phyloP scores from a whole-genome alignment of 2,797 vertebrate genomes.

The Girardinus metallicus region DNA sequence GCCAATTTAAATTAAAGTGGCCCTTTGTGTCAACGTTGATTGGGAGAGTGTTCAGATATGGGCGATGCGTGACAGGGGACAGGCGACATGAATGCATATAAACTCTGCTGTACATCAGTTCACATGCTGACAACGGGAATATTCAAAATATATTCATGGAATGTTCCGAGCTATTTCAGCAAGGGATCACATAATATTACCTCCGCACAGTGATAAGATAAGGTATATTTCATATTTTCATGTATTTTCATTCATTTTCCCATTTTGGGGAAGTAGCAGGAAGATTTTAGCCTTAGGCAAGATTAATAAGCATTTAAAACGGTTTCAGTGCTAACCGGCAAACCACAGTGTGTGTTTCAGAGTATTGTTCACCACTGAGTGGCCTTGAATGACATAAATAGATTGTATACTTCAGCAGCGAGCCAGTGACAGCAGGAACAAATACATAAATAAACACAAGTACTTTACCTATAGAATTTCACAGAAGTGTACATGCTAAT shows the following conservation, averaged over 20 bases:
- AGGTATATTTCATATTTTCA: constrained; percentile 81
- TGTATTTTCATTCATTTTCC: constrained; percentile 81
- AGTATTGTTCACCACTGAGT: constrained; percentile 81
- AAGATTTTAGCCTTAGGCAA: constrained; percentile 73
- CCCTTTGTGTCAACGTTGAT: constrained; percentile 64
- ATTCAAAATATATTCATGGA: constrained; percentile 82
- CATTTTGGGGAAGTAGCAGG: constrained; percentile 75
- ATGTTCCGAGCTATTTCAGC: constrained; percentile 76
- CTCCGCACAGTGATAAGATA: constrained; percentile 78
- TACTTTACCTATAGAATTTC: constrained; percentile 46
- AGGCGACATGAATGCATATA: constrained; percentile 58
- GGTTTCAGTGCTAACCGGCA: constrained; percentile 81
- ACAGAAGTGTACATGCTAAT: constrained; percentile 32
- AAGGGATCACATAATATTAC: constrained; percentile 81
- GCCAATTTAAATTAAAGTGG: constrained; percentile 57
- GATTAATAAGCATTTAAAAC: constrained; percentile 84
- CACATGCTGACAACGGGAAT: constrained; percentile 61
- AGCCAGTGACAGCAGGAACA: constrained; percentile 48
- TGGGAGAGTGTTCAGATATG: constrained; percentile 62
- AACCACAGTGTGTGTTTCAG: constrained; percentile 78
- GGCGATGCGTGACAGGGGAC: constrained; percentile 48
- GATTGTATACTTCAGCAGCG: constrained; percentile 66
- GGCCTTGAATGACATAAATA: constrained; percentile 80
- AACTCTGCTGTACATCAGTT: constrained; percentile 68
- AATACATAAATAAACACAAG: constrained; percentile 59